phyloP scores from a whole-genome alignment of 2,113 vertebrate genomes.

The Microcebus ravelobensis region DNA sequence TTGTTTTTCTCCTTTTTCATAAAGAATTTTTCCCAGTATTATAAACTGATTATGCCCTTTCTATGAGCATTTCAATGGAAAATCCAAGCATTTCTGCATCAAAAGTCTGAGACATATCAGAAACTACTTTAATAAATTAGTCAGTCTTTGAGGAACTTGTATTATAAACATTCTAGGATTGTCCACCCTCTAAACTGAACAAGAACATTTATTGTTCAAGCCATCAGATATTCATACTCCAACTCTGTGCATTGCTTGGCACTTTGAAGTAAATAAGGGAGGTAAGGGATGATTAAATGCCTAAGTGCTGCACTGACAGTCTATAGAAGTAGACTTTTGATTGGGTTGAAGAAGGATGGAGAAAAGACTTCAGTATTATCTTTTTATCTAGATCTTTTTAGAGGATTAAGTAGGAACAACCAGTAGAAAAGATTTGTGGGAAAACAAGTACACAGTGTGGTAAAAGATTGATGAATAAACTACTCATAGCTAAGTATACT shows the following conservation, averaged over 20 bases:
- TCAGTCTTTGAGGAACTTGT: slow-evolving; percentile 14
- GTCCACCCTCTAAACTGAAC: not conserved
- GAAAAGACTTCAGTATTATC: not conserved
- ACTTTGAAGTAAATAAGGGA: not conserved
- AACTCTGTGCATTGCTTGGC: not conserved
- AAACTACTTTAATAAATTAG: not conserved
- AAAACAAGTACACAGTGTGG: not conserved
- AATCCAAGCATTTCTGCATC: slow-evolving; percentile 23
- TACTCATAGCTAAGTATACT: not conserved
- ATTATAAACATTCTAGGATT: slow-evolving; percentile 27
- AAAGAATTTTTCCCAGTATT: not conserved
- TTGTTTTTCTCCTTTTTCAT: not conserved
- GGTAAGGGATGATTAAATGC: not conserved
- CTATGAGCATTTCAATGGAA: not conserved
- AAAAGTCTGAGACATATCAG: not conserved
- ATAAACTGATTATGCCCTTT: not conserved
- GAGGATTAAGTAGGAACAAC: not conserved
- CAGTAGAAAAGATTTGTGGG: not conserved
- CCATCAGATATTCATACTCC: not conserved
- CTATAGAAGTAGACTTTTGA: slow-evolving; percentile 7
- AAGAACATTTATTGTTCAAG: not conserved
- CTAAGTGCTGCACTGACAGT: not conserved
- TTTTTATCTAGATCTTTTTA: not conserved
- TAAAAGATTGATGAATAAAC: not conserved
- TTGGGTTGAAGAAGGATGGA: not conserved